These are phyloP conservation scores for Oryzias dopingdopingensis DNA, from an alignment of 2,797 vertebrate genomes.

Conservation along the genomic window DNA sequence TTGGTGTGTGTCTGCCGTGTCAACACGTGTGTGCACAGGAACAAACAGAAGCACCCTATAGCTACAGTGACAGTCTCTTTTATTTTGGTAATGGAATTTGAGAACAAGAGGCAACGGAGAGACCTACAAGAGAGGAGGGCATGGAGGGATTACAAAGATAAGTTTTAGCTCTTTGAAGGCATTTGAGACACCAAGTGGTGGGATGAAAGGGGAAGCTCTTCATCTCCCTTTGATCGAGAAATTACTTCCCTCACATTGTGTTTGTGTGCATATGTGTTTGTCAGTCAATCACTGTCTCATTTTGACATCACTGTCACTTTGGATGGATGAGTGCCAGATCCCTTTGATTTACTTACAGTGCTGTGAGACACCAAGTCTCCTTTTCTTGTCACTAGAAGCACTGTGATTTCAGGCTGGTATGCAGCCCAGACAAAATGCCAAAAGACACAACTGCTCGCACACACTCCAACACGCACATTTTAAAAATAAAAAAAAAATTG, in stretches of 20 bases:
- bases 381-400: constrained; percentile 67
- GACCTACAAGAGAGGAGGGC: constrained; percentile 42
- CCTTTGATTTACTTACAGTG: constrained; percentile 66
- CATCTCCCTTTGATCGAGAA: constrained; percentile 57
- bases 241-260: constrained; percentile 39
- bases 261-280: constrained; percentile 33
- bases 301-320: constrained; percentile 67
- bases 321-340: constrained; percentile 70
- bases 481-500: constrained; percentile 49
- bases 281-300: constrained; percentile 69
- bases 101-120: constrained; percentile 44
- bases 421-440: constrained; percentile 42
- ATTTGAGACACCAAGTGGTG: constrained; percentile 62
- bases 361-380: constrained; percentile 67
- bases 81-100: constrained; percentile 55
- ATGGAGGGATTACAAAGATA: constrained; percentile 60
- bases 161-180: constrained; percentile 52
- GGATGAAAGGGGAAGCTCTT: constrained; percentile 63
- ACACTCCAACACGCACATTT: constrained; percentile 35
- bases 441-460: constrained; percentile 26
- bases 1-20: constrained; percentile 33
- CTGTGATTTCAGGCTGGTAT: constrained; percentile 61
- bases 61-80: constrained; percentile 50
- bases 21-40: constrained; percentile 47
- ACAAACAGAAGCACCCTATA: constrained; percentile 52